Percentiles rank a stretch among this genome's conserved stretches.
Evolutionary conservation across 2,888 invertebrate genomes (phyloP).

Genomic region (Euproctis similis): DNA sequence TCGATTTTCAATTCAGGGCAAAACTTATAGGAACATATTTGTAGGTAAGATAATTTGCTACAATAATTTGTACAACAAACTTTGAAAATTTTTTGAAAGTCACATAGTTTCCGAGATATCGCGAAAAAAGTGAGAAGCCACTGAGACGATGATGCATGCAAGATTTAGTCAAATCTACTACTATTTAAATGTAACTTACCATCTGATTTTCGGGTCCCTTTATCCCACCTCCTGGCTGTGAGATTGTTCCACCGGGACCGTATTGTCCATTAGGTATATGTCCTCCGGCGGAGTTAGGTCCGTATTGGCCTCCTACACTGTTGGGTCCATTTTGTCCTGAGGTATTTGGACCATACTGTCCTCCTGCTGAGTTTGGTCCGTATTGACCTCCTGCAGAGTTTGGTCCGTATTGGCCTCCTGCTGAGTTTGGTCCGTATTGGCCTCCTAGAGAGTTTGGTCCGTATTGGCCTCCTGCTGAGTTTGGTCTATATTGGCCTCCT

Average conservation of each 20-base stretch:
- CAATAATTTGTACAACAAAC: too few relatives aligned
- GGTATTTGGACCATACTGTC: not conserved
- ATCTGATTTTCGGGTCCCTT: slow-evolving; percentile 1
- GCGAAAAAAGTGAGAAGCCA: too few relatives aligned
- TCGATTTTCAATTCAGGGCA: too few relatives aligned
- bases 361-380: slow-evolving; percentile 1
- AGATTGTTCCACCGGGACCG: slow-evolving; percentile 7
- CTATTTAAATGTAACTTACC: slow-evolving; percentile 1
- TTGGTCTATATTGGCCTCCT: slow-evolving; percentile 9
- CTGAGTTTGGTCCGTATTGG: slow-evolving; percentile 2
- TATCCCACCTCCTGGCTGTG: slow-evolving; percentile 2
- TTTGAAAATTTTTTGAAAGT: too few relatives aligned
- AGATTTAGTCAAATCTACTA: not conserved
- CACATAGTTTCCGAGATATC: too few relatives aligned
- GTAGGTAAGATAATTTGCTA: too few relatives aligned
- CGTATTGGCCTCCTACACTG: slow-evolving; percentile 1
- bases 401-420: slow-evolving; percentile 10
- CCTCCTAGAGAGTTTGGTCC: slow-evolving; percentile 9
- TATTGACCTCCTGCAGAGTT: not conserved
- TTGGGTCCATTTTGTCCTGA: slow-evolving; percentile 3
- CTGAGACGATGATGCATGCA: not conserved
- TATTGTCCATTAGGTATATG: not conserved
- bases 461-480: slow-evolving; percentile 3
- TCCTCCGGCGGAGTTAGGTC: slow-evolving; percentile 1
- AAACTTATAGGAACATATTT: too few relatives aligned